These are phyloP conservation scores for Furcula furcula DNA, from an alignment of 2,888 invertebrate species.

Conservation along the genomic window DNA sequence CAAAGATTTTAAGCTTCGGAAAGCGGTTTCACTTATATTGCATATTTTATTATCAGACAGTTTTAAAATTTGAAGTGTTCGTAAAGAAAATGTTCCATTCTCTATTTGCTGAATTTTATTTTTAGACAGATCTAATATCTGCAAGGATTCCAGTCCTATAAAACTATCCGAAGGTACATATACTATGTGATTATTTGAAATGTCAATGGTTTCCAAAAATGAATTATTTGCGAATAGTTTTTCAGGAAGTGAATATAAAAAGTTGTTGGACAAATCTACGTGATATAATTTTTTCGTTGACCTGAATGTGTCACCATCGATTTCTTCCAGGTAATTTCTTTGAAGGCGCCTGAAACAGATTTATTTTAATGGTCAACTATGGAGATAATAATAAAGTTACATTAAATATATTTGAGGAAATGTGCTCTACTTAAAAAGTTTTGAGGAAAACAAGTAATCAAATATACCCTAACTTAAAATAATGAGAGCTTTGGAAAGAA, in stretches of 20 bases:
- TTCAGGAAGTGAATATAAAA: conserved; percentile 79
- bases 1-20: conserved; percentile 73
- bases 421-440: neutral
- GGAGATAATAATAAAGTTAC: conserved; percentile 1
- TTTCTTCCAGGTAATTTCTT: conserved; percentile 84
- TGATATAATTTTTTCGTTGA: conserved; percentile 84
- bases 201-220: conserved; percentile 83
- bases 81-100: conserved; percentile 81
- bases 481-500: too few relatives aligned
- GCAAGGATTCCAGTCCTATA: conserved; percentile 78
- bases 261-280: conserved; percentile 86
- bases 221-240: conserved; percentile 81
- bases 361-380: conserved; percentile 13
- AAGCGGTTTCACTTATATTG: conserved; percentile 80
- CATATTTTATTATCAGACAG: conserved; percentile 86
- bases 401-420: neutral
- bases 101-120: conserved; percentile 84
- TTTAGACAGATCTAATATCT: conserved; percentile 86
- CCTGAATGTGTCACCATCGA: conserved; percentile 81
- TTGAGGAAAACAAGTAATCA: neutral
- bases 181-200: conserved; percentile 85
- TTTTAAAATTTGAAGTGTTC: conserved; percentile 83
- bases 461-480: neutral
- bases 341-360: conserved; percentile 81
- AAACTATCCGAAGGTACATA: conserved; percentile 83